These are phyloP conservation scores for Puffinus mauretanicus DNA, from an alignment of 2,113 vertebrate genomes.

Conservation along the genomic window DNA sequence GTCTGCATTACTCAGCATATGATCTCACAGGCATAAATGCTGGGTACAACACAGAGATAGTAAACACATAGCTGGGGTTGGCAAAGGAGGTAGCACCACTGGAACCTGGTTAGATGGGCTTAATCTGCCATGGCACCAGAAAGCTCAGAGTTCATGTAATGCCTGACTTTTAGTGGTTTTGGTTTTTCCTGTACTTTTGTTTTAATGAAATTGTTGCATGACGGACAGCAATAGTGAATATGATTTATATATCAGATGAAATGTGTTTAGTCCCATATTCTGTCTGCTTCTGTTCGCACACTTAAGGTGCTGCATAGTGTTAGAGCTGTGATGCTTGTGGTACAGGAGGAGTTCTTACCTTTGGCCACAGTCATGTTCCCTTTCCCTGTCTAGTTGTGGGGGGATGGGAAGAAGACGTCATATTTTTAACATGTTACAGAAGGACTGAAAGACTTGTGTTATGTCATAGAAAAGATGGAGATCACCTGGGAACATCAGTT, in stretches of 20 bases:
- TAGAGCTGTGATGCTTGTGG: not conserved
- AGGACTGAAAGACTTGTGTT: not conserved
- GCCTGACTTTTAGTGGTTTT: not conserved
- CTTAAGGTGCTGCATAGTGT: not conserved
- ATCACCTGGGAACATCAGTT: not conserved
- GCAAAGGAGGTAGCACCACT: not conserved
- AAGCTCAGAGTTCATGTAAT: not conserved
- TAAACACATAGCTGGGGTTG: accelerated
- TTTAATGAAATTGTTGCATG: not conserved
- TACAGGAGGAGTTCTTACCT: not conserved
- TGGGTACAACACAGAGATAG: not conserved
- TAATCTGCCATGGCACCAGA: not conserved
- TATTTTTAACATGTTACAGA: not conserved
- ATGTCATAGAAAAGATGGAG: not conserved
- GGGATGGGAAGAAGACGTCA: not conserved
- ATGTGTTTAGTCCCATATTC: not conserved
- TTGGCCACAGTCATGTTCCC: not conserved
- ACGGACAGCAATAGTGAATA: not conserved
- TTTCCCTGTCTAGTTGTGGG: not conserved
- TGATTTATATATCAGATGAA: not conserved
- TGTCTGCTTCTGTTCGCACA: not conserved
- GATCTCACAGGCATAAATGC: not conserved
- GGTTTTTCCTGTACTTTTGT: not conserved
- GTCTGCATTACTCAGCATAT: not conserved
- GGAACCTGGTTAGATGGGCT: not conserved